These are phyloP conservation scores for Protodeltote pygarga DNA, from an alignment of 2,888 invertebrate species.

Conservation along the genomic window DNA sequence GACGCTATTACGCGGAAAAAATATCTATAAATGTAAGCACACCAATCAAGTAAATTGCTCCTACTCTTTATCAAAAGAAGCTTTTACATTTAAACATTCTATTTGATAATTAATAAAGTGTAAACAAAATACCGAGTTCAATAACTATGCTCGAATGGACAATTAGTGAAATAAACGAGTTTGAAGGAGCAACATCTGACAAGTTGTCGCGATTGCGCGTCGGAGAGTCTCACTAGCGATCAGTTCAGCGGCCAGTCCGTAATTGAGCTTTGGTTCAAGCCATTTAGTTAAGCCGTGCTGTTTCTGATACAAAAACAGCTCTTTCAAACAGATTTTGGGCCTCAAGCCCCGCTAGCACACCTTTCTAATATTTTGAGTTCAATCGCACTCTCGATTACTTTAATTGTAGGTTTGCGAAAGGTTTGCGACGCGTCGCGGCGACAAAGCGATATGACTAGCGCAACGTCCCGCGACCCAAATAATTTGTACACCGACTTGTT, in stretches of 20 bases:
- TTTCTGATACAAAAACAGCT: background rate
- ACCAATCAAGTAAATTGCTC: background rate
- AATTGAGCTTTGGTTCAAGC: slow-evolving; percentile 5
- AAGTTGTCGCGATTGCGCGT: slow-evolving; percentile 10
- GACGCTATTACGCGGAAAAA: too few relatives aligned
- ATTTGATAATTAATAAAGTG: background rate
- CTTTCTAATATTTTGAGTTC: too few relatives aligned
- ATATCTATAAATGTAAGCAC: too few relatives aligned
- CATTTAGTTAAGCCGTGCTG: background rate
- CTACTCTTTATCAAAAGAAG: background rate
- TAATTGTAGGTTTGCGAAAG: too few relatives aligned
- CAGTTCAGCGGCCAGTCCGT: background rate
- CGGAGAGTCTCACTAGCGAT: background rate
- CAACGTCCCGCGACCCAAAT: slow-evolving; percentile 44
- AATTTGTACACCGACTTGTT: slow-evolving; percentile 66
- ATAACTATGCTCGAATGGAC: slow-evolving; percentile 8
- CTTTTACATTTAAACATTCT: background rate
- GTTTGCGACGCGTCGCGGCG: background rate
- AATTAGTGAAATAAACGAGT: slow-evolving; percentile 11
- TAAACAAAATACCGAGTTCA: slow-evolving; percentile 5
- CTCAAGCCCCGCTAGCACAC: too few relatives aligned
- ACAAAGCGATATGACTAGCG: background rate
- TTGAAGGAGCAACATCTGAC: slow-evolving; percentile 13
- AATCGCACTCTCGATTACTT: too few relatives aligned
- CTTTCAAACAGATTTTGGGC: too few relatives aligned